Evolutionary conservation across 1,140 invertebrate genomes (phyloP).

Genomic region (Chironomus tepperi): DNA sequence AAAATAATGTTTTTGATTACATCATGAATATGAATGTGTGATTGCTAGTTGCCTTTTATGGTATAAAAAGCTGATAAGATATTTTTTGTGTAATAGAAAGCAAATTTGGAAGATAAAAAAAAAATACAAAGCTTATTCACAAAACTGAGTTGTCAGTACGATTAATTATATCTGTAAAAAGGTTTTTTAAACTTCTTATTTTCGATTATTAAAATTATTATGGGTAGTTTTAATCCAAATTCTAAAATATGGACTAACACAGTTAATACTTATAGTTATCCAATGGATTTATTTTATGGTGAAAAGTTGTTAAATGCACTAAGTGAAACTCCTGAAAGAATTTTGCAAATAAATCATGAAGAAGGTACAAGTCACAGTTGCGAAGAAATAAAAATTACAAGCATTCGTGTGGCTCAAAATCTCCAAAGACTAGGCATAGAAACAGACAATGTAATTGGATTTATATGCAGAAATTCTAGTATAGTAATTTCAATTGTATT

Average conservation of each 20-base stretch:
- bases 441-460: slow-evolving; percentile 33
- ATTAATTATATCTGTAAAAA: too few relatives aligned
- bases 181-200: too few relatives aligned
- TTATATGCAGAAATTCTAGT: slow-evolving; percentile 33
- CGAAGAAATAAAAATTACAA: slow-evolving; percentile 18
- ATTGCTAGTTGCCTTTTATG: too few relatives aligned
- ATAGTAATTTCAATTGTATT: slow-evolving; percentile 33
- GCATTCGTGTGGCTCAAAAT: slow-evolving; percentile 28
- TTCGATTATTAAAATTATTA: not conserved
- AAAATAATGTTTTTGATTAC: too few relatives aligned
- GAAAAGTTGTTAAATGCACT: not conserved
- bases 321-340: not conserved
- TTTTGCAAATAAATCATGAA: slow-evolving; percentile 7
- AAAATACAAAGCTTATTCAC: too few relatives aligned
- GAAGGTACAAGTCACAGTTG: not conserved
- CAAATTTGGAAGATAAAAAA: too few relatives aligned
- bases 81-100: too few relatives aligned
- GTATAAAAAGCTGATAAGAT: too few relatives aligned
- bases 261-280: not conserved
- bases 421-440: slow-evolving; percentile 29
- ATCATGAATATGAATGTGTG: too few relatives aligned
- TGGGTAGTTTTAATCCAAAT: not conserved
- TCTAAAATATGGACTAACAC: not conserved
- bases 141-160: too few relatives aligned
- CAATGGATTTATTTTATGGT: not conserved